Evolutionary conservation across 2,888 invertebrate species (phyloP).

Genomic region (Leptinotarsa peninsularis): DNA sequence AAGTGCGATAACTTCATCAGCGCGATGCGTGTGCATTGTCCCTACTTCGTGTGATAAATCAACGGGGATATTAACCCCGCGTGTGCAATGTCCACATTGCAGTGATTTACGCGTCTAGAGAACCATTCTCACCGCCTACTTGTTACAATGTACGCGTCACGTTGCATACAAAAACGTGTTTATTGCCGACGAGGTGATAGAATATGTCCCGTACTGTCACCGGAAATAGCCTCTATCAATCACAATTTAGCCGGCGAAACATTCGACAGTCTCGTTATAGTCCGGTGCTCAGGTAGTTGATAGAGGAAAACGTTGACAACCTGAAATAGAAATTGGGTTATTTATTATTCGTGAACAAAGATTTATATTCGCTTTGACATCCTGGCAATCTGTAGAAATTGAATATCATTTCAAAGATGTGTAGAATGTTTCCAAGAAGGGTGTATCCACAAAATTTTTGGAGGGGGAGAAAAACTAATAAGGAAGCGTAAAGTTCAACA

Average conservation of each 20-base stretch:
- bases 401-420: too few species aligned
- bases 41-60: conserved; percentile 59
- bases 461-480: too few species aligned
- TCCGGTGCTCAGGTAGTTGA: conserved; percentile 6
- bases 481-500: too few species aligned
- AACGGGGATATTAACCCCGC: conserved; percentile 66
- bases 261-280: conserved; percentile 28
- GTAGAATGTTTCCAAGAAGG: too few species aligned
- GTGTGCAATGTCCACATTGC: conserved; percentile 64
- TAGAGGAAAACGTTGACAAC: background rate
- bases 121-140: conserved; percentile 63
- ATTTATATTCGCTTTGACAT: too few species aligned
- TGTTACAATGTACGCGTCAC: conserved; percentile 63
- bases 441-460: too few species aligned
- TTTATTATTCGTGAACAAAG: background rate
- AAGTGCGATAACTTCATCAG: conserved; percentile 33
- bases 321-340: background rate
- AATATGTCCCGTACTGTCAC: conserved; percentile 62
- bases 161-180: conserved; percentile 65
- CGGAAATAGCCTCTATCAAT: conserved; percentile 65
- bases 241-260: conserved; percentile 59
- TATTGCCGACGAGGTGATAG: conserved; percentile 63
- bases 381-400: too few species aligned
- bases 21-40: conserved; percentile 50
- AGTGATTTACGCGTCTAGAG: conserved; percentile 66